Evolutionary conservation across 1,140 invertebrate species (phyloP), one percentile per base, ranked within the genome.

Genomic region (Megalonaias nervosa): DNA sequence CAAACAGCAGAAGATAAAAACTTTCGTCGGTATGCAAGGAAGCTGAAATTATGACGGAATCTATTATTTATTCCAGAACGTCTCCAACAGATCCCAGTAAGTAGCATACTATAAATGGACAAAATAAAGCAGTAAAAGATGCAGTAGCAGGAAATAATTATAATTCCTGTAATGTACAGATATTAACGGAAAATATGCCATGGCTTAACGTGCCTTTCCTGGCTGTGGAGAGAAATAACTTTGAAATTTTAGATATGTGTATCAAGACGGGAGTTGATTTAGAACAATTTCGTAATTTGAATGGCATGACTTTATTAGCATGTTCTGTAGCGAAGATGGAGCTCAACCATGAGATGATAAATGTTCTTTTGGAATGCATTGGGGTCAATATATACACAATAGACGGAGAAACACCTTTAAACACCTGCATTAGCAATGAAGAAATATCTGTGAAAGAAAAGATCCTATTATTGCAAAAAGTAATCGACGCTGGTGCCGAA

Each of bases 211-310:
- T 75, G 5, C 74, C 74, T 4, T 75, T 75, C 48, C 38, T 38
- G 1, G 74, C 74, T 3, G 31, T 75, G 13, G 12, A 17, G 3
- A 15, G 38, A 55, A 48, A 16, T 12, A 59, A 67, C 14, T 9
- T 65, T n/a, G 66, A 75, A 26, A 56, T 75, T 56, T 17, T 75
- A 17, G 48, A 68, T 26, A 31, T 75, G 1, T 75, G 74, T 68
- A n/a, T 21, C 17, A 66, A 75, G n/a, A 57, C 74, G 21, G 67
- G 26, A 13, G n/a, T 68, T 11, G 67, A 75, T 69, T n/a, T 75
- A n/a, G 61, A 68, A 16, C 69, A 19, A 26, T 75, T 75, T 60
- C 57, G 65, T 11, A 12, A 26, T 6, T 11, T 57, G 16, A 31
- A 26, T 26, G 38, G 58, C 19, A 4, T n/a, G 5, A 74, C 48